A percentile compares a stretch with the other conserved stretches of the same genome.
These are phyloP conservation scores for Araneus ventricosus DNA, from an alignment of 1,140 invertebrate genomes.

Conservation along the genomic window DNA sequence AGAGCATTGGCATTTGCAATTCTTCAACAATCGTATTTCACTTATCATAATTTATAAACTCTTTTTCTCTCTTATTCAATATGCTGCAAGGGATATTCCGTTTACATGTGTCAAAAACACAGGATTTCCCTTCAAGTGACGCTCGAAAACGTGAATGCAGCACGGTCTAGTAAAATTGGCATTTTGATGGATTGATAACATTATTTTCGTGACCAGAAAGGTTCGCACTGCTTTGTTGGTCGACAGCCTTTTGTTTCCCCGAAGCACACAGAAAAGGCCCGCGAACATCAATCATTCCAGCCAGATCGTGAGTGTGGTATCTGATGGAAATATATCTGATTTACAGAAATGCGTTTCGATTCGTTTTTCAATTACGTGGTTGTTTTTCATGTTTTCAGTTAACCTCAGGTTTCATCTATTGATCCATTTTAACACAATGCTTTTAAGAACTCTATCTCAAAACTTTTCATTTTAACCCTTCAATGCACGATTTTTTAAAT, in stretches of 20 bases:
- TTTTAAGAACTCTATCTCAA: too few species aligned
- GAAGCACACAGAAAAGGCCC: background rate
- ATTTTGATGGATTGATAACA: constrained; percentile 43
- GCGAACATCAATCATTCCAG: constrained; percentile 10
- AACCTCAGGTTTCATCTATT: too few species aligned
- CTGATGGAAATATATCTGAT: constrained; percentile 22
- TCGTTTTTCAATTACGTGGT: background rate
- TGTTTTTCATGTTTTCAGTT: background rate
- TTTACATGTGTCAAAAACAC: background rate
- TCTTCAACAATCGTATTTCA: too few species aligned
- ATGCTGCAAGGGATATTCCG: too few species aligned
- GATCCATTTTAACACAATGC: too few species aligned
- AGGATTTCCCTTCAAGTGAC: background rate
- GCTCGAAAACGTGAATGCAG: background rate
- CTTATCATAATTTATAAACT: too few species aligned
- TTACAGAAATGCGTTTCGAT: background rate
- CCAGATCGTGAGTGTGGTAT: background rate
- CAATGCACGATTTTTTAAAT: too few species aligned
- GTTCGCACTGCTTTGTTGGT: constrained; percentile 17
- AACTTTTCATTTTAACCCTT: too few species aligned
- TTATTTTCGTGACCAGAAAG: constrained; percentile 46
- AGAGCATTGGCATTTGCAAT: too few species aligned
- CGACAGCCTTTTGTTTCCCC: constrained; percentile 28
- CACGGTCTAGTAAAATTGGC: background rate
- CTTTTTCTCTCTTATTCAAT: too few species aligned